Conservation (phyloP, 2,113 vertebrate genomes). For the Puffinus mauretanicus region DNA sequence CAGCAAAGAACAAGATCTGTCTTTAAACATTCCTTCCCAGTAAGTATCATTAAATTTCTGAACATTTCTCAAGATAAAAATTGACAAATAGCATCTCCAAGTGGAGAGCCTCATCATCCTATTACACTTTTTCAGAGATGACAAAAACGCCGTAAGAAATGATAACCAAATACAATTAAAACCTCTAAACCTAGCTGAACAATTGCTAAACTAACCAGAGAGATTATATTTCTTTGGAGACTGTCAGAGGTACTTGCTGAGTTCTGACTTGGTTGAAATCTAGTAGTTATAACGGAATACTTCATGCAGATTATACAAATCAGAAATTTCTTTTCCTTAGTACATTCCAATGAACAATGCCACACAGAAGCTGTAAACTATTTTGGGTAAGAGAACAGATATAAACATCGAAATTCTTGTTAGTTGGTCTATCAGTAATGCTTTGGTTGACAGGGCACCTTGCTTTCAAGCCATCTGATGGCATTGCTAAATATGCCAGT, state of each 20-base stretch:
- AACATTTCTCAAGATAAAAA: not conserved
- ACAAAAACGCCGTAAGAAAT: not conserved
- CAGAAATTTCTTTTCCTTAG: not conserved
- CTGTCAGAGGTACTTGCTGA: not conserved
- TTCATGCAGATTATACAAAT: not conserved
- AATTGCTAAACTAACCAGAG: constrained; percentile 26
- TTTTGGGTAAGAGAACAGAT: not conserved
- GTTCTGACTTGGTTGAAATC: not conserved
- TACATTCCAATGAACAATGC: not conserved
- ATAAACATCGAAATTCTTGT: not conserved
- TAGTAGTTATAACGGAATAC: not conserved
- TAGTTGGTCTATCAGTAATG: not conserved
- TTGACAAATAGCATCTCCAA: constrained; percentile 56
- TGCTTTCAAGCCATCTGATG: not conserved
- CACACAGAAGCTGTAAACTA: not conserved
- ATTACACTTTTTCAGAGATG: not conserved
- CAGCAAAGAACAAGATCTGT: not conserved
- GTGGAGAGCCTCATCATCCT: not conserved
- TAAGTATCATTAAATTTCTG: not conserved
- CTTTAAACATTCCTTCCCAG: not conserved
- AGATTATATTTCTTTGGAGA: not conserved
- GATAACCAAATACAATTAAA: not conserved
- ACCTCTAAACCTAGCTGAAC: not conserved
- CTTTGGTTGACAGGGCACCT: not conserved
- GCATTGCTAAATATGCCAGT: not conserved